A percentile compares a stretch with the other conserved stretches of the same genome.
phyloP scores from a whole-genome alignment of 2,113 vertebrate species.

The Nothoprocta pentlandii region DNA sequence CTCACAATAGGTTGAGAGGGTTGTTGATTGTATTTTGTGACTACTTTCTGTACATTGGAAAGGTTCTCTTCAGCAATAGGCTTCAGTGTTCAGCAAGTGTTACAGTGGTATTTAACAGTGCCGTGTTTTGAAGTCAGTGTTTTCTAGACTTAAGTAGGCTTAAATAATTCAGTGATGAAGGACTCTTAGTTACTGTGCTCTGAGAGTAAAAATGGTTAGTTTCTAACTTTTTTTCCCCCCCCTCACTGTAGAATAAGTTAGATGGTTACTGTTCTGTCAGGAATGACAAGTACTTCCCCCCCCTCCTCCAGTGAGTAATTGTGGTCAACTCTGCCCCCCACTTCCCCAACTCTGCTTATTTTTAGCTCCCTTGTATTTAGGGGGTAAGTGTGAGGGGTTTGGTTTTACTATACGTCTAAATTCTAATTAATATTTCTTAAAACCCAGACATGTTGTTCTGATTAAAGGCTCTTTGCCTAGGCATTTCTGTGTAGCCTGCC shows the following conservation, averaged over 20 bases:
- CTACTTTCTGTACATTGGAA: background rate
- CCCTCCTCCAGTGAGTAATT: background rate
- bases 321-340: background rate
- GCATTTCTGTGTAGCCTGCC: constrained; percentile 73
- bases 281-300: background rate
- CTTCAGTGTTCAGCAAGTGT: background rate
- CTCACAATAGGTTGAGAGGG: background rate
- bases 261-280: background rate
- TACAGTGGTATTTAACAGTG: background rate
- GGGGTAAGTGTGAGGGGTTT: background rate
- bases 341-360: background rate
- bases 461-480: constrained; percentile 67
- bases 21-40: background rate
- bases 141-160: background rate
- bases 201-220: background rate
- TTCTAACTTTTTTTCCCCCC: background rate
- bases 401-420: background rate
- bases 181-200: background rate
- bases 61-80: background rate
- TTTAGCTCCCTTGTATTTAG: background rate
- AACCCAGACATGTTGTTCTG: constrained; percentile 68
- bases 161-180: background rate
- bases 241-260: background rate
- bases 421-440: constrained; percentile 55
- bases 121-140: background rate